These are phyloP conservation scores for Podarcis siculus DNA, from an alignment of 2,797 vertebrate genomes.

Conservation along the genomic window DNA sequence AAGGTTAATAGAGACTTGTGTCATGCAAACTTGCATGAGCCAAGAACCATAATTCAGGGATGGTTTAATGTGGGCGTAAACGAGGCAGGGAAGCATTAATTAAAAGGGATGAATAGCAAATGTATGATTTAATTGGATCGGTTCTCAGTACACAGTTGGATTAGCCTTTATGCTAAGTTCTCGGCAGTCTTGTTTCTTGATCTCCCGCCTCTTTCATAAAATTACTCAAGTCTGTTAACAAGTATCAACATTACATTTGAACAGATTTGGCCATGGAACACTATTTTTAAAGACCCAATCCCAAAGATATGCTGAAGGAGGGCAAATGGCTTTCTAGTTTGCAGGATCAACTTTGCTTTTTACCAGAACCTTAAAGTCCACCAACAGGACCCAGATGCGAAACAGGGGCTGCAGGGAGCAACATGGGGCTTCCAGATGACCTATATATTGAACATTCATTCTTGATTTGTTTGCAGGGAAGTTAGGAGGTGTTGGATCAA, in stretches of 20 bases:
- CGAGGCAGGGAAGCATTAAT: constrained; percentile 19
- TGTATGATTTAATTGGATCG: constrained; percentile 18
- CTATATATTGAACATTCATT: too few relatives aligned
- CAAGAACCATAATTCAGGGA: neutral
- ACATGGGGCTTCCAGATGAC: too few relatives aligned
- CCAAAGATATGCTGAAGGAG: neutral
- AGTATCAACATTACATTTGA: neutral
- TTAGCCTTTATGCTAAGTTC: constrained; percentile 3
- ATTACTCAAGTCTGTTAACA: neutral
- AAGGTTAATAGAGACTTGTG: constrained; percentile 5
- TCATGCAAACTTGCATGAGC: neutral
- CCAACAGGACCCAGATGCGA: too few relatives aligned
- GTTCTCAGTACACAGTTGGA: neutral
- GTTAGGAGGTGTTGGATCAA: too few relatives aligned
- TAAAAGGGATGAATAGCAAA: constrained; percentile 26
- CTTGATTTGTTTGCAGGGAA: too few relatives aligned
- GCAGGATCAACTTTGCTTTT: too few relatives aligned
- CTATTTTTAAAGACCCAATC: neutral
- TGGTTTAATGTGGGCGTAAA: constrained; percentile 35
- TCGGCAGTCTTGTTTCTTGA: neutral
- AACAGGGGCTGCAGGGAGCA: too few relatives aligned
- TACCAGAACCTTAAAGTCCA: neutral
- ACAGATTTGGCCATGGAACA: neutral
- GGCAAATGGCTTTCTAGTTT: too few relatives aligned
- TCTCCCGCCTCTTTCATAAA: neutral